Conservation (phyloP, 2,888 invertebrate genomes). For the Pachydiplax longipennis region DNA sequence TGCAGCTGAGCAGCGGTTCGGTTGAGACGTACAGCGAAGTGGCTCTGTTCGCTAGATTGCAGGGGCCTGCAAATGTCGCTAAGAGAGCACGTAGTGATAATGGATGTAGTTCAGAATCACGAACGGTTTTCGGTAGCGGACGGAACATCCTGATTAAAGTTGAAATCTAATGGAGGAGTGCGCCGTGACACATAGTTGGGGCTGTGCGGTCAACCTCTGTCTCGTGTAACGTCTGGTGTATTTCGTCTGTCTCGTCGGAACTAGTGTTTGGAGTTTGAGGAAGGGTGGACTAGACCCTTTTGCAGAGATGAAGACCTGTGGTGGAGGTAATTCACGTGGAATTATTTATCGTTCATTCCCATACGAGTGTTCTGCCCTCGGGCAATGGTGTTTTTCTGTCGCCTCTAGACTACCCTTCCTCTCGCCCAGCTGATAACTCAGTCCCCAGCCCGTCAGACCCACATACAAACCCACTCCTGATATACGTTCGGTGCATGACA, state of each 20-base stretch:
- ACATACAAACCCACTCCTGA: neutral
- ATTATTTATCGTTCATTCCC: neutral
- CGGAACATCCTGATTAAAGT: constrained; percentile 41
- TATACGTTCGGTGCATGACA: neutral
- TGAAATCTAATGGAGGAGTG: constrained; percentile 41
- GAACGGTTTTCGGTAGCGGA: constrained; percentile 20
- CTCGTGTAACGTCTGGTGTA: constrained; percentile 14
- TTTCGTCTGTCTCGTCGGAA: constrained; percentile 25
- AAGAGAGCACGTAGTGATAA: constrained; percentile 28
- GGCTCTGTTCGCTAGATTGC: neutral
- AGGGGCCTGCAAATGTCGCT: constrained; percentile 39
- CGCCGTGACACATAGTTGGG: constrained; percentile 11
- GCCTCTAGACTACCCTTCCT: neutral
- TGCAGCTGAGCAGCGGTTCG: constrained; percentile 23
- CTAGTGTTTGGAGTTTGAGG: neutral
- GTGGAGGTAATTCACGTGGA: constrained; percentile 9
- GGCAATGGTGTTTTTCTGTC: neutral
- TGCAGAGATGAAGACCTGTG: constrained; percentile 31
- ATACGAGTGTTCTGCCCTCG: neutral
- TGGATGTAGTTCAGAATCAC: constrained; percentile 32
- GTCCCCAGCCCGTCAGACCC: too few species aligned
- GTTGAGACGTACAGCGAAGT: neutral
- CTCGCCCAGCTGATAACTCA: neutral
- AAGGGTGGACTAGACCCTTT: neutral
- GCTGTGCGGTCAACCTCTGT: constrained; percentile 27